Conservation (phyloP, 2,113 vertebrate genomes). For the Meleagris gallopavo region DNA sequence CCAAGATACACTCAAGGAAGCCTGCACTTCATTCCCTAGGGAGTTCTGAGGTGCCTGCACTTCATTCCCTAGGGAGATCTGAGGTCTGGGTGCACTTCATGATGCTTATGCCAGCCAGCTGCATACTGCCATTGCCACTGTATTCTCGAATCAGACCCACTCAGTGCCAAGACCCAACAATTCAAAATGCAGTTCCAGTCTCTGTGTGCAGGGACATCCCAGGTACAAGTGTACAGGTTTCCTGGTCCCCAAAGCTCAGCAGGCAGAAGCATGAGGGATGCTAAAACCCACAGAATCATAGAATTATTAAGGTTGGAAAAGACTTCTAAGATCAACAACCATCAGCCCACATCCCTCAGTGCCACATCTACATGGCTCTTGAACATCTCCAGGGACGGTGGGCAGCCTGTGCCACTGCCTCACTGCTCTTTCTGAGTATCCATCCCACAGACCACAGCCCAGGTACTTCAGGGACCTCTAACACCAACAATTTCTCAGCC, state of each 20-base stretch:
- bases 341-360: too few species aligned
- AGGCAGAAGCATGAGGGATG: not conserved
- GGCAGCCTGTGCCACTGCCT: too few species aligned
- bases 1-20: not conserved
- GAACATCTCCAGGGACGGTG: too few species aligned
- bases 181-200: not conserved
- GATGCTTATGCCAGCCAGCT: not conserved
- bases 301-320: too few species aligned
- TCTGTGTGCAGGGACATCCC: not conserved
- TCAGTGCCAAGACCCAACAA: not conserved
- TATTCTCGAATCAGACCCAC: not conserved
- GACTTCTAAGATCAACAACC: too few species aligned
- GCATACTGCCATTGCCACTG: not conserved
- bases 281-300: not conserved
- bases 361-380: too few species aligned
- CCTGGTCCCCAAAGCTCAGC: not conserved
- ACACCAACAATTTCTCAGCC: not conserved
- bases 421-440: too few species aligned
- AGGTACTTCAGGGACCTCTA: not conserved
- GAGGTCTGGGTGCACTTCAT: fast-evolving
- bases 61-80: not conserved
- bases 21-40: not conserved
- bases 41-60: not conserved
- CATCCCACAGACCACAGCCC: not conserved
- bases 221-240: not conserved